A percentile compares a stretch with the other conserved stretches of the same genome.
Evolutionary conservation across 2,113 vertebrate species (phyloP).

Genomic region (Cyprinus carpio): DNA sequence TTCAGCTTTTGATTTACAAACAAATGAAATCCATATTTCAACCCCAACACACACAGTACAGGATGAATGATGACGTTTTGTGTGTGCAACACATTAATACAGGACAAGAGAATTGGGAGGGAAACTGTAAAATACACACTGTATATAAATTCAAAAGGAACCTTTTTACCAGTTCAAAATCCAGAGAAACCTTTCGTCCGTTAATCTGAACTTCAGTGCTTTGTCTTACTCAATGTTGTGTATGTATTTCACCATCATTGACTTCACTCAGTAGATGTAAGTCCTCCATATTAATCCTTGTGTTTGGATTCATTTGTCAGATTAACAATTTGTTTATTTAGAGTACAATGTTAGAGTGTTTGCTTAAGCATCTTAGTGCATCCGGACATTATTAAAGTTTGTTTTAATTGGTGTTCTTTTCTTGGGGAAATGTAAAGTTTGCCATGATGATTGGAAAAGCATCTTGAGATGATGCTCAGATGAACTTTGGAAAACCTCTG

Average conservation of each 20-base stretch:
- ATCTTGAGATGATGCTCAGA: constrained; percentile 17
- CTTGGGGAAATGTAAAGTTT: constrained; percentile 39
- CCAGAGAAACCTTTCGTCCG: background rate
- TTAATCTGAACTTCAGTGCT: background rate
- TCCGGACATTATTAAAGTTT: constrained; percentile 3
- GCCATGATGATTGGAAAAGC: constrained; percentile 33
- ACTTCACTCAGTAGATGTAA: constrained; percentile 1
- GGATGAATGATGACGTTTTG: background rate
- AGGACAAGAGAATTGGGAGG: background rate
- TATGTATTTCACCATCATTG: constrained; percentile 10
- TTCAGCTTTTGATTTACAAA: constrained; percentile 40
- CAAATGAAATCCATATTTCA: constrained; percentile 39
- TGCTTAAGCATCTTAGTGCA: constrained; percentile 33
- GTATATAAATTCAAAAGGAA: constrained; percentile 12
- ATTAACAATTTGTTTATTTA: constrained; percentile 27
- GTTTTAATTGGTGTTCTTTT: constrained; percentile 51
- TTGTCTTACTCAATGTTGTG: constrained; percentile 18
- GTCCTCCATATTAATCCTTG: constrained; percentile 5
- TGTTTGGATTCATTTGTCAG: constrained; percentile 9
- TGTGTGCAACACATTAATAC: background rate
- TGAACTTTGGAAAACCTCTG: background rate
- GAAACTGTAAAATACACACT: background rate
- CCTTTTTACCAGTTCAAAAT: background rate
- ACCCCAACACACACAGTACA: background rate
- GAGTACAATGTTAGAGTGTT: constrained; percentile 4